Percentiles rank a stretch among this genome's conserved stretches.
Conservation (phyloP, 1,140 invertebrate genomes). For the Proctacanthus coquilletti region DNA sequence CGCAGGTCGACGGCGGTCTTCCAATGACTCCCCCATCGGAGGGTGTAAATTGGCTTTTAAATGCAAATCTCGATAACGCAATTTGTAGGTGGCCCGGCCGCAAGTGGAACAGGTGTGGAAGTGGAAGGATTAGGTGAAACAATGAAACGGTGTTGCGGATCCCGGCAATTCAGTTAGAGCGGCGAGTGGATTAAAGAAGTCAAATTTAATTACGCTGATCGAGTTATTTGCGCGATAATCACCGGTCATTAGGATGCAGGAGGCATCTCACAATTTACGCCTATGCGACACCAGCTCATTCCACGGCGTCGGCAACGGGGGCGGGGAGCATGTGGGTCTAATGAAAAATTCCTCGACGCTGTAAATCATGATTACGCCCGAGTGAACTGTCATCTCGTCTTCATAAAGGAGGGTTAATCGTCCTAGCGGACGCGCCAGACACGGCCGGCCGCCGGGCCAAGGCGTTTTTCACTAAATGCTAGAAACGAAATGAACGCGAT, state of each 20-base stretch:
- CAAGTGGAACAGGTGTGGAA: background rate
- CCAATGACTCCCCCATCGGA: background rate
- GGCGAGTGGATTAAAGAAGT: background rate
- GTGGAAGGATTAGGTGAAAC: background rate
- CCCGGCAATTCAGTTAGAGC: background rate
- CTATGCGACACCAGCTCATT: no score
- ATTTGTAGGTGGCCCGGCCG: background rate
- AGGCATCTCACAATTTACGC: no score
- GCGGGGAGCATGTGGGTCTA: background rate
- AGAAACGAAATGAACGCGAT: background rate
- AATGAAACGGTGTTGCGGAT: background rate
- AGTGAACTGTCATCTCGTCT: background rate
- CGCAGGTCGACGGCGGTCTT: background rate
- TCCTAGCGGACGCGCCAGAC: no score
- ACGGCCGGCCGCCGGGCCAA: background rate
- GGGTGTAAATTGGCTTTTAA: constrained; percentile 1
- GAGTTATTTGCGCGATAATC: background rate
- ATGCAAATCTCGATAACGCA: background rate
- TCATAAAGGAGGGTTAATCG: background rate
- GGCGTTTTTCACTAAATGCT: background rate
- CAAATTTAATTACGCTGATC: background rate
- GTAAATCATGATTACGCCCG: background rate
- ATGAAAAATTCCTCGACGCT: background rate
- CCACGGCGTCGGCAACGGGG: background rate
- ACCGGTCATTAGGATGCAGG: background rate